Evolutionary conservation across 1,140 invertebrate species (phyloP), one percentile per base, ranked within the genome.

Genomic region (Drosophila lowei): DNA sequence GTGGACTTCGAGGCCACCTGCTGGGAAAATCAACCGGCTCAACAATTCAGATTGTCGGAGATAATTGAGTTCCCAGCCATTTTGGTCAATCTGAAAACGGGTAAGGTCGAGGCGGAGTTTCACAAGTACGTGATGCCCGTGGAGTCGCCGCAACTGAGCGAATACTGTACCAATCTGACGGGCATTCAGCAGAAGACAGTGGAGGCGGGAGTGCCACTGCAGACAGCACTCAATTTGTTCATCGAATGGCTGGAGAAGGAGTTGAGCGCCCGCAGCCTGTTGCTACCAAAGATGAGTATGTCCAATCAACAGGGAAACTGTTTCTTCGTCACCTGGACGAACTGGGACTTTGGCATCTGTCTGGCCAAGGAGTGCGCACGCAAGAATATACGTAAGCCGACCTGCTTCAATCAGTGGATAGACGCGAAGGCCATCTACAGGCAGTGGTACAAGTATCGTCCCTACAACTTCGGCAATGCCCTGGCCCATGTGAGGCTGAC

Each of bases 41-140:
- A 72, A 2, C 60, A 85, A 56, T 83, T 90, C 81, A 84, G 86
- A n/a, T 76, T 84, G 28, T 70, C 91, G 2, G 92, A 93, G 86
- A 92, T 93, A 18, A 93, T 93, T 30, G 90, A 96, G 90, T 96
- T 96, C 89, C 95, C 95, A 8, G 94, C 94, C 8, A 93, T 96
- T 47, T 89, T 96, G n/a, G 90, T 96, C 16, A 93, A 95, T 80
- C 90, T 93, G 2, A 90, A 92, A 56, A 91, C 91, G 28, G 91
- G 91, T 47, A 90, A 92, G 75, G 93, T 96, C 43, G 93, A 95
- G 43, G 92, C 92, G 52, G 92, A 93, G 73, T 96, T 96, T 85
- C 94, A 95, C 76, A 90, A 93, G 54, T 95, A 94, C 79, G 93
- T 95, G 41, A 93, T 92, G 79, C 95, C 95, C 25, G 90, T 91